phyloP scores from a whole-genome alignment of 2,113 vertebrate species.

The Anthoscopus minutus region DNA sequence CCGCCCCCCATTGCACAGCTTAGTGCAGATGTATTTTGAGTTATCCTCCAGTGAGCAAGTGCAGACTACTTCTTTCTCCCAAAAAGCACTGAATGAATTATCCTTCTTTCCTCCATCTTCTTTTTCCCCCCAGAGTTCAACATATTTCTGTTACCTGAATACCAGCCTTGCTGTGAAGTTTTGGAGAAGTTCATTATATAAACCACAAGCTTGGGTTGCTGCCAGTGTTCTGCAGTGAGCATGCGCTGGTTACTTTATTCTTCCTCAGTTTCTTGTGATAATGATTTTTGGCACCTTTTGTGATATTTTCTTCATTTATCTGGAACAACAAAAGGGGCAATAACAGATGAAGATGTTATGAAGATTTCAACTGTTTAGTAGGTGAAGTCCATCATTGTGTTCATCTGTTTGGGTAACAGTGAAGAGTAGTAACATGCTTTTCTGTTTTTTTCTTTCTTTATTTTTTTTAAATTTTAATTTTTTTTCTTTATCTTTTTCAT shows the following conservation, averaged over 20 bases:
- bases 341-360: not conserved
- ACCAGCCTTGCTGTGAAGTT: conserved; percentile 8
- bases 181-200: not conserved
- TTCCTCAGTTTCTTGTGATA: not conserved
- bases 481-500: not conserved
- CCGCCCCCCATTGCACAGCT: not conserved
- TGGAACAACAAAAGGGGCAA: not conserved
- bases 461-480: not conserved
- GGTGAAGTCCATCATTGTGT: not conserved
- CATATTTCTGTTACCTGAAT: not conserved
- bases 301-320: not conserved
- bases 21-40: not conserved
- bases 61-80: not conserved
- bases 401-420: not conserved
- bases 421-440: not conserved
- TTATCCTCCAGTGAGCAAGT: not conserved
- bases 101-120: not conserved
- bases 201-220: not conserved
- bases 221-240: not conserved
- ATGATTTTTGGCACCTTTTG: not conserved
- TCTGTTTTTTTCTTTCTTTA: no score
- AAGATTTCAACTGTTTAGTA: not conserved
- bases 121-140: not conserved
- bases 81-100: not conserved
- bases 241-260: not conserved